Conservation (phyloP, 2,888 invertebrate species). For the Elysia crispata region DNA sequence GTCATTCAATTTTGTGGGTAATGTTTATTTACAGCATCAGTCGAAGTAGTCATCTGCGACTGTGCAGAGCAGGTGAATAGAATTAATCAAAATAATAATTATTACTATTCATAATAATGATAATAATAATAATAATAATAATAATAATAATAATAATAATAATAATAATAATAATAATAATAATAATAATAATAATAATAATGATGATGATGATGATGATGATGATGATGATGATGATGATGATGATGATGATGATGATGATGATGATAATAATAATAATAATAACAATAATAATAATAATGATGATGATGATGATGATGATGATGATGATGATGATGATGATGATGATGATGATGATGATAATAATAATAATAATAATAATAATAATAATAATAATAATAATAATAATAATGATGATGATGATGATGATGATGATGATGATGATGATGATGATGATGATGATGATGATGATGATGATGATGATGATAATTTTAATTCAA, state of each 20-base stretch:
- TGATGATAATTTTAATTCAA: neutral
- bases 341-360: slow-evolving; percentile 17
- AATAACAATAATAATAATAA: slow-evolving; percentile 7
- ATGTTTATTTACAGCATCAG: too few relatives aligned
- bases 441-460: slow-evolving; percentile 19
- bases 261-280: slow-evolving; percentile 11
- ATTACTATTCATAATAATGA: too few relatives aligned
- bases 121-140: too few relatives aligned
- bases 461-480: neutral
- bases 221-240: slow-evolving; percentile 28
- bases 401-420: slow-evolving; percentile 20
- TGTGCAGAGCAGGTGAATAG: too few relatives aligned
- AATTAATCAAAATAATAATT: too few relatives aligned
- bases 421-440: slow-evolving; percentile 28
- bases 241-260: slow-evolving; percentile 26
- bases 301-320: slow-evolving; percentile 12
- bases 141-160: too few relatives aligned
- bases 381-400: slow-evolving; percentile 7
- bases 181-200: neutral
- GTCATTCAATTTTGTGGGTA: too few relatives aligned
- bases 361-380: neutral
- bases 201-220: slow-evolving; percentile 27
- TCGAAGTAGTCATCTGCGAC: too few relatives aligned
- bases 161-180: neutral
- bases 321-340: neutral